Evolutionary conservation across 2,888 invertebrate genomes (phyloP).

Genomic region (Hermaeophaga mercurialis): DNA sequence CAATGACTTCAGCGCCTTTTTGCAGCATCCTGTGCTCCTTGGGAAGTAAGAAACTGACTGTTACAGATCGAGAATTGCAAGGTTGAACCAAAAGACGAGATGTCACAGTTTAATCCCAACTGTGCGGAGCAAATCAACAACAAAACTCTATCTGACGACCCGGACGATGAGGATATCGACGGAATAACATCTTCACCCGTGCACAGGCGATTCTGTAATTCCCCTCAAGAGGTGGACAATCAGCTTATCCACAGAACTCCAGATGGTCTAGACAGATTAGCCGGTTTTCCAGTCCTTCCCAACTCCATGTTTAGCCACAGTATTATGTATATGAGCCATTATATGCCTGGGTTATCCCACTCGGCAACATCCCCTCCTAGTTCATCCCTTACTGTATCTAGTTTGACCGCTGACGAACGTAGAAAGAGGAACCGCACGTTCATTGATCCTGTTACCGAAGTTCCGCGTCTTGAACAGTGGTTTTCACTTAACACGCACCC

Average conservation of each 20-base stretch:
- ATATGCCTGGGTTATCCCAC: conserved; percentile 68
- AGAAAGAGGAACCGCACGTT: conserved; percentile 97
- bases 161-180: conserved; percentile 59
- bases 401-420: conserved; percentile 79
- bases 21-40: conserved; percentile 24
- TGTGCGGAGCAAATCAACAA: conserved; percentile 63
- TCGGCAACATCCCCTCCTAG: conserved; percentile 63
- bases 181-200: conserved; percentile 37
- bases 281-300: conserved; percentile 78
- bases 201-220: conserved; percentile 47
- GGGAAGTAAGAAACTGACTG: conserved; percentile 33
- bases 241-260: conserved; percentile 48
- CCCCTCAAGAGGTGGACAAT: conserved; percentile 50
- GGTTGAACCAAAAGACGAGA: conserved; percentile 53
- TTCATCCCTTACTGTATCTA: conserved; percentile 64
- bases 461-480: conserved; percentile 93
- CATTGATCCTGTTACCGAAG: conserved; percentile 98
- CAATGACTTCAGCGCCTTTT: conserved; percentile 26
- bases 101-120: conserved; percentile 47
- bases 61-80: conserved; percentile 52
- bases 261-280: conserved; percentile 56
- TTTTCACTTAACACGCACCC: conserved; percentile 98
- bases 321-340: conserved; percentile 92
- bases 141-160: conserved; percentile 61
- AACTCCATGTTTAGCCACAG: conserved; percentile 89